Base-by-base conservation (phyloP, 2,888 invertebrate species). In the Opisthograptis luteolata region DNA sequence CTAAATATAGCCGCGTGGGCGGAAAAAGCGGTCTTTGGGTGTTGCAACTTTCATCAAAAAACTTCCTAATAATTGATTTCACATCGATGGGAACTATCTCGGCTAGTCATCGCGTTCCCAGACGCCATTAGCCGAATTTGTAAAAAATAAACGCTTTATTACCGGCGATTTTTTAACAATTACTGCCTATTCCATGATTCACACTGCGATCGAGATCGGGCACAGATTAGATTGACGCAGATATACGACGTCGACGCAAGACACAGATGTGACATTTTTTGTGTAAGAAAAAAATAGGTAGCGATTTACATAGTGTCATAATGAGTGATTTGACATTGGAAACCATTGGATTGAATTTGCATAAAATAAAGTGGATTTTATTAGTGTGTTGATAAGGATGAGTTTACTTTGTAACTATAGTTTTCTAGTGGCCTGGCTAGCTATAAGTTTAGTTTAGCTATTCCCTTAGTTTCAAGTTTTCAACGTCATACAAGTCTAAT, bases 81-180 rank as follows among this genome's bases (percentile, higher is more conserved):
- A 24, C 31, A 40, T 32, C 49, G 49, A 52, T 47, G 48, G 44
- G 52, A 58, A 52, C 47, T 36, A 52, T 40, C 46, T 27, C 35
- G 12, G 47, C 54, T 41, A 51, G 58, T 60, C 58, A 60, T 58
- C 52, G 53, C 51, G 40, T 55, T 60, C 60, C 54, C 54, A 58
- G 52, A 47, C 35, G 28, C 50, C 43, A 57, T 57, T 53, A 57
- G 47, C 30, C 36, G 44, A 55, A 53, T 48, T 52, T 55, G 43
- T 51, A 49, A 54, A 58, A 54, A 58, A 55, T 47, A 24, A 20
- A n/a, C 17, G 27, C 37, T 52, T 47, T 50, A 56, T 48, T 59
- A 48, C 48, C 53, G 34, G 55, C 54, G 44, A 55, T 53, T 55
- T 57, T 52, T 53, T 42, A 53, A 43, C 55, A 53, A 60, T 60